Evolutionary conservation across 1,140 invertebrate genomes (phyloP).

Genomic region (Drosophila aff.): DNA sequence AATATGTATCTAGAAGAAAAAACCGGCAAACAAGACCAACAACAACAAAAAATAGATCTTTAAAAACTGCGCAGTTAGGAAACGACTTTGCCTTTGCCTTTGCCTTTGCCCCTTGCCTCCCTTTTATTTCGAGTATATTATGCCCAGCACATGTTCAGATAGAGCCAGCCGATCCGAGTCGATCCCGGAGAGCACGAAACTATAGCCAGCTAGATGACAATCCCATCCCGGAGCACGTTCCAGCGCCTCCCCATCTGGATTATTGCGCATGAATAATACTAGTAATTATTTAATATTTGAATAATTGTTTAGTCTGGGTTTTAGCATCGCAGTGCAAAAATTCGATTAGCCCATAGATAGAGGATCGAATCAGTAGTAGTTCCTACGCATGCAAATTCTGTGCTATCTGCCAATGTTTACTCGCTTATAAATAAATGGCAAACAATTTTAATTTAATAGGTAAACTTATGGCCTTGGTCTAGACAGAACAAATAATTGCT

Average conservation of each 20-base stretch:
- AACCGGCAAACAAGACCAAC: constrained; percentile 33
- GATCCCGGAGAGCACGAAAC: constrained; percentile 12
- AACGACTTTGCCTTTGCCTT: constrained; percentile 34
- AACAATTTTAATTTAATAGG: constrained; percentile 18
- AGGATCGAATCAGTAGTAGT: background rate
- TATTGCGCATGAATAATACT: constrained; percentile 47
- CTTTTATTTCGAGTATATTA: constrained; percentile 11
- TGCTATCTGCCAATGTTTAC: constrained; percentile 22
- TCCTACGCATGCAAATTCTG: constrained; percentile 20
- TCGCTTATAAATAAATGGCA: constrained; percentile 21
- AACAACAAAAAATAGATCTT: constrained; percentile 44
- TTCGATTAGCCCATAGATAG: constrained; percentile 20
- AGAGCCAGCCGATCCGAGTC: constrained; percentile 14
- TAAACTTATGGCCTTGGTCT: background rate
- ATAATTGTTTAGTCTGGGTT: constrained; percentile 16
- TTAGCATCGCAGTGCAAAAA: constrained; percentile 38
- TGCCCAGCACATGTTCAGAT: constrained; percentile 38
- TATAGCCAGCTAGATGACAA: constrained; percentile 6
- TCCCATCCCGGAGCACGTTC: constrained; percentile 48
- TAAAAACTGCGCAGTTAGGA: constrained; percentile 49
- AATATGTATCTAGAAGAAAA: constrained; percentile 17
- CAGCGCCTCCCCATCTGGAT: constrained; percentile 29
- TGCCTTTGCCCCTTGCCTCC: constrained; percentile 13
- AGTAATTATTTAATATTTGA: constrained; percentile 45
- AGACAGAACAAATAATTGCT: constrained; percentile 1